Conservation (phyloP, 2,113 vertebrate genomes). For the Sminthopsis crassicaudata region DNA sequence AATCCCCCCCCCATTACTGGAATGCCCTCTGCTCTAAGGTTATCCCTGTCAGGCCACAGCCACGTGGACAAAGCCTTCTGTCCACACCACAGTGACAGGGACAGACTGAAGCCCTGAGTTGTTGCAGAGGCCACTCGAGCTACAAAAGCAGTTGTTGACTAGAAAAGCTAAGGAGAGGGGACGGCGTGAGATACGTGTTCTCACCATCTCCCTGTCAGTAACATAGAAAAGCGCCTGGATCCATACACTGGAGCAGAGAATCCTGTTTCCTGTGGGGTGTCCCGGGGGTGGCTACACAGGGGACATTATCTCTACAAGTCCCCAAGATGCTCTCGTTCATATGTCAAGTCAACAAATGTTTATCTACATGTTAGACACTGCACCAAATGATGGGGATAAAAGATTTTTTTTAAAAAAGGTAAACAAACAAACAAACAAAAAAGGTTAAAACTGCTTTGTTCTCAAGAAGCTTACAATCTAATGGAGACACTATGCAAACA, state of each 20-base stretch:
- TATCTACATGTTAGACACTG: not conserved
- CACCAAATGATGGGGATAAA: not conserved
- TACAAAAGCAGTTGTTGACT: not conserved
- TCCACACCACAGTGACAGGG: not conserved
- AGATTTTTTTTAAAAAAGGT: not conserved
- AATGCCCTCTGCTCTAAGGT: too few relatives aligned
- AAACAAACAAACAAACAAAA: not conserved
- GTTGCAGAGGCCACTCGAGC: not conserved
- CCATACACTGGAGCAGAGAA: too few relatives aligned
- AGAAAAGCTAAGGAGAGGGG: not conserved
- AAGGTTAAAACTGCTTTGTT: not conserved
- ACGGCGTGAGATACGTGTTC: not conserved
- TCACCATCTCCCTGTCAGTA: not conserved
- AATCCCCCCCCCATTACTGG: too few relatives aligned
- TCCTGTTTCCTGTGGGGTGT: not conserved
- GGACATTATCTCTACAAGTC: not conserved
- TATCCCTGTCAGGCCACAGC: not conserved
- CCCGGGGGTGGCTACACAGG: not conserved
- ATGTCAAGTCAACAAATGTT: too few relatives aligned
- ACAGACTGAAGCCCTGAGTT: not conserved
- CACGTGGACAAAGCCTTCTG: not conserved
- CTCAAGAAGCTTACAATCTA: not conserved
- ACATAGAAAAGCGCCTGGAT: not conserved
- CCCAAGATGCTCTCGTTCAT: too few relatives aligned
- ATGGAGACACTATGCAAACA: not conserved